Conservation (phyloP, 2,797 vertebrate genomes). For the Mormyrus proboscirostris region DNA sequence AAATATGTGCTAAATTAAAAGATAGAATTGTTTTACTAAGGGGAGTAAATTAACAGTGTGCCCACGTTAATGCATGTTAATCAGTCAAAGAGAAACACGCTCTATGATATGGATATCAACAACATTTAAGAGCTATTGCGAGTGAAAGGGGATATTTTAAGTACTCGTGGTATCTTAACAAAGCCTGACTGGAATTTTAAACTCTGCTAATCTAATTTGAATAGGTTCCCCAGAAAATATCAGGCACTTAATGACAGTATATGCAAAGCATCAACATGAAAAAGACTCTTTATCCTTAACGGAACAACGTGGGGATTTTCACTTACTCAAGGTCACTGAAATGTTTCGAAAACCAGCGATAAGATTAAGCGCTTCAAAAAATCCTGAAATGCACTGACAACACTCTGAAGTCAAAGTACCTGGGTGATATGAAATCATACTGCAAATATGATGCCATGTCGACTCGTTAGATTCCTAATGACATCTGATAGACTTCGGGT, state of each 20-base stretch:
- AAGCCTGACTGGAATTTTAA: conserved; percentile 6
- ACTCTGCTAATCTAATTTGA: conserved; percentile 11
- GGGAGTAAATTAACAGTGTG: neutral
- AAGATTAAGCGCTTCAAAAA: neutral
- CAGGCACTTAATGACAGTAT: neutral
- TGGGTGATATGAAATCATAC: neutral
- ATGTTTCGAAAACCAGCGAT: neutral
- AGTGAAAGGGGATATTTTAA: conserved; percentile 21
- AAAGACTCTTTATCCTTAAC: neutral
- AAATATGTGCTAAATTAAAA: neutral
- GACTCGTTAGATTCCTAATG: neutral
- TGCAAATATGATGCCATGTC: neutral
- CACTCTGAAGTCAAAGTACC: neutral
- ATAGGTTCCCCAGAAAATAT: neutral
- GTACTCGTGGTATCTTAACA: conserved; percentile 11
- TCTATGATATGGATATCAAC: conserved; percentile 12
- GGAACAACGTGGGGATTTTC: neutral
- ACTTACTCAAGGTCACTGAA: conserved; percentile 5
- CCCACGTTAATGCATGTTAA: conserved; percentile 1
- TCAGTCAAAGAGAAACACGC: neutral
- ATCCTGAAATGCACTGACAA: neutral
- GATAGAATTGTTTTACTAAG: conserved; percentile 4
- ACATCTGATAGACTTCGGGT: neutral
- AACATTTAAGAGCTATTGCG: conserved; percentile 5
- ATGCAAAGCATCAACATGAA: neutral